phyloP scores from a whole-genome alignment of 2,113 vertebrate genomes.

The Vulpes ferrilata region DNA sequence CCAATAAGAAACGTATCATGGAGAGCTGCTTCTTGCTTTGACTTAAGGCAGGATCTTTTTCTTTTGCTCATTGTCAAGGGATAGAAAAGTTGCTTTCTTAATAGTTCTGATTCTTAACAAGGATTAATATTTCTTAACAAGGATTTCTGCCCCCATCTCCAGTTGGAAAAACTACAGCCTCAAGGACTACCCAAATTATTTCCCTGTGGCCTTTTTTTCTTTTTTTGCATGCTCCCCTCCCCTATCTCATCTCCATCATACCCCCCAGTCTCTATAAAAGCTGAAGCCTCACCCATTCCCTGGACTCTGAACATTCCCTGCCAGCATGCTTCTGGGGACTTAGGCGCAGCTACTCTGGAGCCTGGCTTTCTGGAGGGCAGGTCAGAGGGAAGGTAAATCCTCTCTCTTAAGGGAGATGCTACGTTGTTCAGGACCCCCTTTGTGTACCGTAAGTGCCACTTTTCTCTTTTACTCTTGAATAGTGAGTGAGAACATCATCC shows the following conservation, averaged over 20 bases:
- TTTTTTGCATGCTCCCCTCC: not conserved
- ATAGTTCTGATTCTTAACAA: not conserved
- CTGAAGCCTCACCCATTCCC: not conserved
- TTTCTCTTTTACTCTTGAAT: not conserved
- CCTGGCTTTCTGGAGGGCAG: not conserved
- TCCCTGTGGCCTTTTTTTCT: not conserved
- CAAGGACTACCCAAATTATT: not conserved
- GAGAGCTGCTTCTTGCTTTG: not conserved
- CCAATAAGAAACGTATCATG: too few species aligned
- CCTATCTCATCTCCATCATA: not conserved
- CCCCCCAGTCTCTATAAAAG: not conserved
- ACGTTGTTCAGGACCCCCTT: fast-evolving
- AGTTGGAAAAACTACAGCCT: not conserved
- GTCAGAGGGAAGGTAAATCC: not conserved
- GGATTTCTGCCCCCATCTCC: not conserved
- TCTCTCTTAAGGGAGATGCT: not conserved
- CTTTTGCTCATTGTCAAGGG: not conserved
- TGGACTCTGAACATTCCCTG: not conserved
- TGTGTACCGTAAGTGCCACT: not conserved
- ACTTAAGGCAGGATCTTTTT: not conserved
- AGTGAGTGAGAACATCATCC: not conserved
- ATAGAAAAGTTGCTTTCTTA: not conserved
- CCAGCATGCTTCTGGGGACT: not conserved
- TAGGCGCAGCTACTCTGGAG: not conserved
- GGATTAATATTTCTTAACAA: not conserved